Base-by-base conservation (phyloP, 2,888 invertebrate species). In the Hyles lineata region DNA sequence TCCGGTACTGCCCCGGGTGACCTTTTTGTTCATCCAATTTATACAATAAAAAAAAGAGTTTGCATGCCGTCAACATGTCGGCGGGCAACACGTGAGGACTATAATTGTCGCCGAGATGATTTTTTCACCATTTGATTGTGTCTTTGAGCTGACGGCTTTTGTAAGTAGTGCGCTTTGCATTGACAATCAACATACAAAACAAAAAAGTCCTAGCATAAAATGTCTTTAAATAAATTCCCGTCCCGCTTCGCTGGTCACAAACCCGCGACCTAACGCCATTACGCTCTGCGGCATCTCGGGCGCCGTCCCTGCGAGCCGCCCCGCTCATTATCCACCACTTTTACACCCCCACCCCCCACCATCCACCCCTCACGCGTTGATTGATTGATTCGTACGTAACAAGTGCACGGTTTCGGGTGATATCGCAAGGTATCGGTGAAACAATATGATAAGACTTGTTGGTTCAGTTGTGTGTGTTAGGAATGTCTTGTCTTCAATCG, bases 271-370 rank as follows among this genome's bases (percentile, higher is more conserved):
- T 25, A 67, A 43, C 67, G 67, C 43, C 67, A 67, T 67, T 67
- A 67, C 67, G 67, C 50, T 67, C 43, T 67, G 67, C 67, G 67
- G 67, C 67, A 67, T 67, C 67, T 67, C 67, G 67, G 67, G 43
- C 43, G 67, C 70, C 61, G 15, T 19, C 17, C 59, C 23, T 17
- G 71, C 43, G 43, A 43, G 43, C 43, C 71, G 59, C 55, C 71
- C 60, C 60, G n/a, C 35, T 72, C 70, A 70, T 58, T 72, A 74
- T 74, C 72, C 63, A 74, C 70, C 74, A 52, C 59, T 23, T 17
- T 1, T 21, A 23, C 43, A 17, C 67, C 21, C 43, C 19, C n/a
- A 35, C 32, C 32, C 19, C 32, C n/a, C 32, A 29, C 17, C 25
- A 32, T 63, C n/a, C 21, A 43, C 6, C n/a, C n/a, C 2, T n/a